phyloP scores from a whole-genome alignment of 2,888 invertebrate species.

The Aplocera efformata region DNA sequence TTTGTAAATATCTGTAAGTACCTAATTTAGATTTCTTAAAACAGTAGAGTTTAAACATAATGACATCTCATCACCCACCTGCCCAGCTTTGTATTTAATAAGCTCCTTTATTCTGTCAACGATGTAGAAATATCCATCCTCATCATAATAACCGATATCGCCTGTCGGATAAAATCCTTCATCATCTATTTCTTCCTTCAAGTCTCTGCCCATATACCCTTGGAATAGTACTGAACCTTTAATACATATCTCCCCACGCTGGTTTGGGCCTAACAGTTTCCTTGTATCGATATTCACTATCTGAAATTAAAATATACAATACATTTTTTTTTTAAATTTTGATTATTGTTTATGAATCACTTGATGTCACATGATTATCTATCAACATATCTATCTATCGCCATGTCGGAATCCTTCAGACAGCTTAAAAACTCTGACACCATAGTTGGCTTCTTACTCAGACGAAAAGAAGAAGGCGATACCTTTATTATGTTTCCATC shows the following conservation, averaged over 20 bases:
- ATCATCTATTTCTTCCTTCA: conserved; percentile 44
- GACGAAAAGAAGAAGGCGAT: too few relatives aligned
- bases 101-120: conserved; percentile 63
- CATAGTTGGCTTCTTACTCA: too few relatives aligned
- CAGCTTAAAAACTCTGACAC: too few relatives aligned
- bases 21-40: too few relatives aligned
- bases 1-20: too few relatives aligned
- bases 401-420: too few relatives aligned
- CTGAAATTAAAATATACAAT: conserved; percentile 41
- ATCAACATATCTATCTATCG: too few relatives aligned
- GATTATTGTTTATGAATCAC: too few relatives aligned
- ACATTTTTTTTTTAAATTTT: too few relatives aligned
- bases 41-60: too few relatives aligned
- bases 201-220: conserved; percentile 52
- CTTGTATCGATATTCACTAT: conserved; percentile 52
- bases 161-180: conserved; percentile 63
- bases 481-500: conserved; percentile 46
- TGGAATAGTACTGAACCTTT: conserved; percentile 53
- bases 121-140: conserved; percentile 55
- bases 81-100: conserved; percentile 62
- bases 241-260: conserved; percentile 55
- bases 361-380: too few relatives aligned
- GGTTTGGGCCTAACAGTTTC: conserved; percentile 47
- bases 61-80: conserved; percentile 39
- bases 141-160: conserved; percentile 59